Base-by-base conservation (phyloP, 2,113 vertebrate species). In the Dendrocopos noguchii region DNA sequence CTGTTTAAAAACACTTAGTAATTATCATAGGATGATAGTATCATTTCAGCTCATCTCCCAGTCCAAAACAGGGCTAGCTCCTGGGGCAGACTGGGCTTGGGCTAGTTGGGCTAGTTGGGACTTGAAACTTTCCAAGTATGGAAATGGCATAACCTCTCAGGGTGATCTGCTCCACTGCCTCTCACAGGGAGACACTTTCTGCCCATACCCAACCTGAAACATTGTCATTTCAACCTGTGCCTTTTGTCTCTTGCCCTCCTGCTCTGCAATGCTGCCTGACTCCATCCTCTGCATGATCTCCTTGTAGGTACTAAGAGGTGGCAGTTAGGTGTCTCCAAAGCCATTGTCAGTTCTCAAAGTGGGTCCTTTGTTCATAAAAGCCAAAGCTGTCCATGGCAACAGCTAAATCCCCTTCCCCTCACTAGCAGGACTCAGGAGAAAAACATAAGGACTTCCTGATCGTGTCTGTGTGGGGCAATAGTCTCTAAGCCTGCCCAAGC, bases 241-340 rank as follows among this genome's bases (percentile, higher is more conserved):
- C 5, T 1, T 0, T 63, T 55, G 15, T 3, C 12, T 84, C 42
- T 66, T 84, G 39, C 24, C 12, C 14, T 87, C 15, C 22, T 0
- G 0, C 7, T 6, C 36, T 55, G 60, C 27, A 17, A 6, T 53
- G 29, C n/a, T 15, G 3, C 42, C 39, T 57, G n/a, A 12, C 4
- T 34, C n/a, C 36, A 8, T n/a, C 42, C 72, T 16, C 33, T 72
- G 36, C 21, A 5, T 50, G 4, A 42, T 21, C 33, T 56, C 9
- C 24, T 15, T 13, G 12, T 18, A n/a, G 12, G n/a, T 59, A 8
- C 20, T 14, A 11, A 19, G 31, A 82, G 9, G 6, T 28, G 21
- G 8, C n/a, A 29, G 29, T 65, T n/a, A 44, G 21, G 31, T 61
- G 25, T 2, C 21, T 82, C 15, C 42, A 68, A 72, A 84, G 22